phyloP scores from a whole-genome alignment of 2,797 vertebrate species.

The Channa striata region DNA sequence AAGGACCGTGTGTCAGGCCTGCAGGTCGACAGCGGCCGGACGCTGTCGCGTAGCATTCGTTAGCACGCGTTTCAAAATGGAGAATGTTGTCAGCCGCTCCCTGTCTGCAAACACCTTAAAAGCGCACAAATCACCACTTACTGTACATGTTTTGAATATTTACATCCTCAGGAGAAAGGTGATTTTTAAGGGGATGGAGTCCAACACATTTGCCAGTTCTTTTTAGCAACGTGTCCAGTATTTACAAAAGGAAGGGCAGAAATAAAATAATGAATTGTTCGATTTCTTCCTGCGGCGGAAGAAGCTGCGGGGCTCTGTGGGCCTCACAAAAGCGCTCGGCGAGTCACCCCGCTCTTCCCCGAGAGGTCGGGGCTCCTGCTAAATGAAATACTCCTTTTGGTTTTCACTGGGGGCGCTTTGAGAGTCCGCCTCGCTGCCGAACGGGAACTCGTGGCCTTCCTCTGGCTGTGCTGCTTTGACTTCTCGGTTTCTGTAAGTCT shows the following conservation, averaged over 20 bases:
- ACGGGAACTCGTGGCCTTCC: conserved; percentile 86
- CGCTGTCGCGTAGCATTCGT: too few relatives aligned
- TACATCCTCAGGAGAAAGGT: conserved; percentile 67
- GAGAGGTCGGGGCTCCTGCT: conserved; percentile 61
- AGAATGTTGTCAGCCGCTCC: too few relatives aligned
- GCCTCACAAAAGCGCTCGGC: conserved; percentile 55
- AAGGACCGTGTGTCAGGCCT: not conserved
- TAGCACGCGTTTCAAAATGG: too few relatives aligned
- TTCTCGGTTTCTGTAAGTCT: conserved; percentile 88
- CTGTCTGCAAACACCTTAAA: conserved; percentile 27
- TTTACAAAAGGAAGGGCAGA: conserved; percentile 38
- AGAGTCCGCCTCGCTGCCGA: conserved; percentile 87
- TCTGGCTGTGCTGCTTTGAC: conserved; percentile 88
- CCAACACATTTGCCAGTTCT: conserved; percentile 52
- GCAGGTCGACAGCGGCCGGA: too few relatives aligned
- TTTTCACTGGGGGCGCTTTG: conserved; percentile 86
- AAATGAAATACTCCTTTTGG: conserved; percentile 97
- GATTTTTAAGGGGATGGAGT: conserved; percentile 21
- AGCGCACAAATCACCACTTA: conserved; percentile 74
- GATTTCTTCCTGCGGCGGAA: conserved; percentile 30
- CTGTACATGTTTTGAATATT: conserved; percentile 73
- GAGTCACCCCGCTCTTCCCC: conserved; percentile 50
- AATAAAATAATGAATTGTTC: conserved; percentile 20
- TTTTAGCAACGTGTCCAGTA: conserved; percentile 47
- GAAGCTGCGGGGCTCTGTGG: conserved; percentile 22